Base-by-base conservation (phyloP, 1,140 invertebrate genomes). In the Zaprionus africanus region DNA sequence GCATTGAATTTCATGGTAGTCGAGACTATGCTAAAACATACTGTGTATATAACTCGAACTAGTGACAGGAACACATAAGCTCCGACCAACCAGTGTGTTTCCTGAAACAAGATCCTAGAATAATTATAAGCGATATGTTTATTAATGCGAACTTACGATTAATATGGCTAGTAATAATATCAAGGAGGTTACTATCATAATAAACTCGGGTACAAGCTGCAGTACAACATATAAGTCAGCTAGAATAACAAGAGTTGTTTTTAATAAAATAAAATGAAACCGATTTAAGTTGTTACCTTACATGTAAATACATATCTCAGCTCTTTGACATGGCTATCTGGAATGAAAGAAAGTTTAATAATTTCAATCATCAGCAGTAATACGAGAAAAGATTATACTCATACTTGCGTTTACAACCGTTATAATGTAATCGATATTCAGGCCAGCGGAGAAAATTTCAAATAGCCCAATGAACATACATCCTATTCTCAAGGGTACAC, bases 351-450 rank as follows among this genome's bases (percentile, higher is more conserved):
- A n/a, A 46, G 13, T 43, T 22, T n/a, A 53, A 56, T 12, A 17
- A 17, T 58, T 11, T 15, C 2, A 9, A 9, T 31, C 28, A 31
- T 9, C 1, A 7, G 43, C 7, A 4, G 5, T 12, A 36, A 24
- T 13, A 6, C 38, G 19, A 1, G 4, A 38, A 24, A 5, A 24
- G 9, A 59, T 59, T n/a, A 26, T 26, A 46, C 26, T 43, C 2
- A 19, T 24, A 34, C 31, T 0, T 74, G 66, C 69, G 43, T 53
- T 56, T 4, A 67, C 17, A 1, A 67, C 2, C 9, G 3, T 19
- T 9, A 73, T 5, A 22, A 68, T 68, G 31, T 41, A 68, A 51
- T 79, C 69, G 13, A 80, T 59, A 34, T 68, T 68, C 6, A 67
- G 19, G 12, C n/a, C 31, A 11, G 59, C 34, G 15, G 15, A 24